Percentiles rank a stretch among this genome's conserved stretches.
phyloP scores from a whole-genome alignment of 2,797 vertebrate genomes.

The Urophycis tenuis region DNA sequence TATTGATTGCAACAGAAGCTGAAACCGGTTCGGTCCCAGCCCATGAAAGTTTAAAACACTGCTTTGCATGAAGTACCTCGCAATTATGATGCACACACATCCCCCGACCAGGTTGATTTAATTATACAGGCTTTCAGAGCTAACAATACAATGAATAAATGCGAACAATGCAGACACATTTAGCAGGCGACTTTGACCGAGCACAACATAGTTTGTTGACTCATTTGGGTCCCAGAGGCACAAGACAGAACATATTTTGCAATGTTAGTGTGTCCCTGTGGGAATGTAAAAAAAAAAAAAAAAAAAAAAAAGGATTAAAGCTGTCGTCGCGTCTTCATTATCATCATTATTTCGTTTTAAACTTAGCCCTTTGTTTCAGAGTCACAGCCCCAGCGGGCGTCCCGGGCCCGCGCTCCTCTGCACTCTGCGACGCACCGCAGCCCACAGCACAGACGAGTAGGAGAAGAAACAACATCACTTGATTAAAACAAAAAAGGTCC shows the following conservation, averaged over 20 bases:
- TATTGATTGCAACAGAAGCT: conserved; percentile 53
- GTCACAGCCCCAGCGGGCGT: not conserved
- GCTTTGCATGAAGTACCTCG: conserved; percentile 3
- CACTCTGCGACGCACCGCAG: not conserved
- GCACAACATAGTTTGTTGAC: too few species aligned
- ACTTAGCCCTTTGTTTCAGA: not conserved
- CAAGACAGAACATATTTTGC: too few species aligned
- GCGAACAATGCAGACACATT: too few species aligned
- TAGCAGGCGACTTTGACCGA: too few species aligned
- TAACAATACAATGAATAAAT: too few species aligned
- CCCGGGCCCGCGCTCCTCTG: not conserved
- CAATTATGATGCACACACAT: not conserved
- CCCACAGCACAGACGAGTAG: not conserved
- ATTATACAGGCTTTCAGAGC: not conserved
- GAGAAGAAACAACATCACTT: not conserved
- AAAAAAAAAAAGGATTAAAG: too few species aligned
- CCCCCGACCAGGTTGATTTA: not conserved
- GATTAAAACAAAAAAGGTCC: too few species aligned
- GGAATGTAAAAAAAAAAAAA: too few species aligned
- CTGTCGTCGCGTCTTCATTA: not conserved
- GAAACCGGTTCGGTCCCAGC: conserved; percentile 49
- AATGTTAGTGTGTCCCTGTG: too few species aligned
- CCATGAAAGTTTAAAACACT: conserved; percentile 57
- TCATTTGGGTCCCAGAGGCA: too few species aligned
- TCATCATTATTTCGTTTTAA: not conserved